Base-by-base conservation (phyloP, 2,888 invertebrate species). In the Gastracanthus pulcherrimus region DNA sequence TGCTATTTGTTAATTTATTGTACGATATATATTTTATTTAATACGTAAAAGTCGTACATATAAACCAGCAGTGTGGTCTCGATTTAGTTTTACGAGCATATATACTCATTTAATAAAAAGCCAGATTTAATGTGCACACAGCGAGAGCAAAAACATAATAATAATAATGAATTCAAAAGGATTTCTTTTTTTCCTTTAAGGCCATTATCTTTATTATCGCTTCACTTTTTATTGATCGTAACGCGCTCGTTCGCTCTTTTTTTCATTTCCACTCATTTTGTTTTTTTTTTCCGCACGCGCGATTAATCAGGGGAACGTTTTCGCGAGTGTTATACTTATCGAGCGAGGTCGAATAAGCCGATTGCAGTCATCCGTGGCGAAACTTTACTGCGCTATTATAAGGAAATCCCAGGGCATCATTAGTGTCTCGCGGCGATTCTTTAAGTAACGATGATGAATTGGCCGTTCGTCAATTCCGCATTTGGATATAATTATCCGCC, bases 401-500 rank as follows among this genome's bases (percentile, higher is more conserved):
- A 82, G 72, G 66, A 82, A 82, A 82, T 79, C 79, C 70, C 67
- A 19, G 67, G 19, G 36, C 72, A 34, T 82, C 79, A 76, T 82
- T 82, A 76, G 48, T 38, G 72, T 60, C 58, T 58, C 51, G 72
- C 51, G 67, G 69, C 70, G 70, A 80, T 66, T 82, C 75, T 69
- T 58, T 31, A 62, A 26, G 55, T 76, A 82, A 82, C 82, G 76
- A 82, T 82, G 82, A 82, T 80, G 72, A 80, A 82, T 64, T 80
- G n/a, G n/a, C 45, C 58, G n/a, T 51, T 70, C 66, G 70, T 76
- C 71, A 72, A 76, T 82, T 79, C 79, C 79, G 71, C 76, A 62
- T 79, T 76, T 60, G 77, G 74, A 51, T 74, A 64, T 81, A 78
- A 81, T 81, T 81, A 81, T 78, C 67, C 69, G 13, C 48, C 23